phyloP scores from a whole-genome alignment of 2,113 vertebrate genomes.

The Steatornis caripensis region DNA sequence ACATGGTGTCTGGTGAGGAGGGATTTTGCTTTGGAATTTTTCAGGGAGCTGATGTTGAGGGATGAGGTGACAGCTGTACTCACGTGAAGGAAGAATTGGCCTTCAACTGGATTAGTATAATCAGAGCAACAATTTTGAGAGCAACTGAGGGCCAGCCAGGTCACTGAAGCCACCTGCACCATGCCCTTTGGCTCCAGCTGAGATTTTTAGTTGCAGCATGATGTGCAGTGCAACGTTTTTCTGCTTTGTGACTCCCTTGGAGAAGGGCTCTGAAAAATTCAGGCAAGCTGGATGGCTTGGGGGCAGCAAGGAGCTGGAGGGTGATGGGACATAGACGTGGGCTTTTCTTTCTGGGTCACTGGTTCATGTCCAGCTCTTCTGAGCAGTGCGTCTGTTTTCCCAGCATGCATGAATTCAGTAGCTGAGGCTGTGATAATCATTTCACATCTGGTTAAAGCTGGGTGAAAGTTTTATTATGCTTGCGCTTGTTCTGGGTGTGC shows the following conservation, averaged over 20 bases:
- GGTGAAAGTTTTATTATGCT: constrained; percentile 5
- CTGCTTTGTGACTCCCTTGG: not conserved
- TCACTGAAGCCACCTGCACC: constrained; percentile 1
- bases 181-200: not conserved
- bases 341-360: constrained; percentile 12
- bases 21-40: not conserved
- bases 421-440: not conserved
- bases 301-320: not conserved
- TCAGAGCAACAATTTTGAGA: not conserved
- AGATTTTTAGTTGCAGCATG: not conserved
- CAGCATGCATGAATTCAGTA: not conserved
- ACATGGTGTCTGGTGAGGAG: not conserved
- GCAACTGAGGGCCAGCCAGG: not conserved
- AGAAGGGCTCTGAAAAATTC: not conserved
- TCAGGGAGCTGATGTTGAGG: not conserved
- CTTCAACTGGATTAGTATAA: constrained; percentile 35
- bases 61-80: not conserved
- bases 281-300: not conserved
- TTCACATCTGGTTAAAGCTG: not conserved
- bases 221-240: not conserved
- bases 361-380: not conserved
- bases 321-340: not conserved
- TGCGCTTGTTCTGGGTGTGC: not conserved
- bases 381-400: not conserved
- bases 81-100: not conserved